Evolutionary conservation across 1,140 invertebrate species (phyloP), one percentile per base, ranked within the genome.

Genomic region (Delia radicum): DNA sequence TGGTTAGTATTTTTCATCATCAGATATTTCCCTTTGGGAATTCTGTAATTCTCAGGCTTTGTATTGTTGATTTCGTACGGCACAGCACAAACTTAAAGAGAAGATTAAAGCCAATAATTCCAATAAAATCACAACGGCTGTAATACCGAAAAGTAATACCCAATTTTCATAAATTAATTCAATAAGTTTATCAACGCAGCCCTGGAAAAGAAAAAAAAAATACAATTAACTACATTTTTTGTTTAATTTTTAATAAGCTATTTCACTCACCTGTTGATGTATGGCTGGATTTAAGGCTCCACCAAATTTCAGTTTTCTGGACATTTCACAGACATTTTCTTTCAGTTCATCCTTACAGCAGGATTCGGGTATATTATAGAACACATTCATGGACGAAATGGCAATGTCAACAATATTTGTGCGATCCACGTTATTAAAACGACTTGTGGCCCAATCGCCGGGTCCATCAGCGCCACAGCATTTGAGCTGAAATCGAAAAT

Each of bases 51-150:
- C 83, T 90, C 91, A 93, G 87, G 91, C 91, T 86, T 93, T 93
- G 85, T 92, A 92, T 80, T 91, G 88, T 78, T 92, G 89, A 75
- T 89, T 88, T 77, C 90, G 89, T 76, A 94, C 91, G 28, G 93
- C 91, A 85, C 93, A 95, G 82, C 93, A 94, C 21, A 95, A 87
- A 77, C 94, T 89, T 80, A 95, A 87, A 2, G 94, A 92, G 80
- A 95, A 94, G 65, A 94, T 90, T 79, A 96, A 88, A 37, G 93
- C 93, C 28, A 95, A 81, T 62, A 94, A 85, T 87, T 95, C 91
- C 76, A 93, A 77, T 15, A 91, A 87, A 37, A 92, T 89, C 61
- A 95, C 87, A 24, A 89, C 89, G 72, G 93, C 89, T 0, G 89
- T 89, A 8, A 93, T 86, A 29, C 89, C 90, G 55, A 94, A 88